These are phyloP conservation scores for Perodicticus potto DNA, from an alignment of 2,797 vertebrate genomes.

Conservation along the genomic window DNA sequence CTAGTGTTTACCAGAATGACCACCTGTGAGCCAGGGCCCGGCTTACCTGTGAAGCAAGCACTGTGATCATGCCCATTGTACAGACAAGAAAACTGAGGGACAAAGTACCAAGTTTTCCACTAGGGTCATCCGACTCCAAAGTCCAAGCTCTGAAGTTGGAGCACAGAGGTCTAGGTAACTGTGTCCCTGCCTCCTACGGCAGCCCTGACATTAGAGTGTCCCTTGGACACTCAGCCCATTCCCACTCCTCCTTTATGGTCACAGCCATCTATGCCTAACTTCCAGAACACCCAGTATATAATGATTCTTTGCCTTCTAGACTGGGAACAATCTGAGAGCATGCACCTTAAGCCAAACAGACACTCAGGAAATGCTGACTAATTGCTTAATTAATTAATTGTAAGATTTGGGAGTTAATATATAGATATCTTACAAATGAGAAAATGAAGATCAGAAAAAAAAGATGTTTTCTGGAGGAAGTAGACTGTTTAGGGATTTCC, in stretches of 20 bases:
- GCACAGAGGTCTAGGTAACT: neutral
- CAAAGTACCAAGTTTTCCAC: neutral
- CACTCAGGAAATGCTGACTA: neutral
- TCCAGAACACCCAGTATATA: neutral
- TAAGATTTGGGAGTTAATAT: neutral
- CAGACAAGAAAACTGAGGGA: neutral
- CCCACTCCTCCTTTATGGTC: neutral
- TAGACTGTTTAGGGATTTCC: neutral
- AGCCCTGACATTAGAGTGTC: neutral
- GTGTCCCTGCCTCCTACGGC: neutral
- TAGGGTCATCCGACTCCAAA: neutral
- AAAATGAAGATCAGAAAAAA: neutral
- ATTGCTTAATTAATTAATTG: neutral
- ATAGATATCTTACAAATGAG: neutral
- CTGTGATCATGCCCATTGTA: neutral
- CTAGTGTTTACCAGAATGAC: neutral
- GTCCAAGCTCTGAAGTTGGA: neutral
- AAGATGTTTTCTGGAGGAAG: neutral
- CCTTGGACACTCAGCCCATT: neutral
- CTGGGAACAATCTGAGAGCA: neutral
- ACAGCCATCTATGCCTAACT: neutral
- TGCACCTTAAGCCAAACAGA: neutral
- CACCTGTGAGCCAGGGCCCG: neutral
- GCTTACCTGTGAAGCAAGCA: neutral
- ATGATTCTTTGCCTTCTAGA: neutral